phyloP scores from a whole-genome alignment of 2,888 invertebrate species.

The Liopterus haemorrhoidalis region DNA sequence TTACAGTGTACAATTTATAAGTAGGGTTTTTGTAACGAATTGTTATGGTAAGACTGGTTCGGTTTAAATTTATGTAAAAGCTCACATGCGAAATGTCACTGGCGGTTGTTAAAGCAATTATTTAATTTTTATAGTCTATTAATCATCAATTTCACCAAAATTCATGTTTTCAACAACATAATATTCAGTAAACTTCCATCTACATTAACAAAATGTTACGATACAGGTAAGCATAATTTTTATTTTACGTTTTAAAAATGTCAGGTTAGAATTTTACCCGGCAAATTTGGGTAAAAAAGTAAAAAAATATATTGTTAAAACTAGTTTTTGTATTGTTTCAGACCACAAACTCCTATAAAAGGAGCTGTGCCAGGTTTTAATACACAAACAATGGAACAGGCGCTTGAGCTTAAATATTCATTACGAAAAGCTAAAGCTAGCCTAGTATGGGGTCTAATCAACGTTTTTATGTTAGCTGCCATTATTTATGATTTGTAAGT shows the following conservation, averaged over 20 bases:
- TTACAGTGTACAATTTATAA: too few relatives aligned
- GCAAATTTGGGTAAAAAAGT: too few relatives aligned
- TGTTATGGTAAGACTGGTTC: too few relatives aligned
- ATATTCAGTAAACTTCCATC: too few relatives aligned
- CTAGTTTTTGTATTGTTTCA: too few relatives aligned
- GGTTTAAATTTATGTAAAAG: too few relatives aligned
- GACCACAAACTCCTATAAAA: not conserved
- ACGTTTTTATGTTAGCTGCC: constrained; percentile 50
- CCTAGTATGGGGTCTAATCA: constrained; percentile 56
- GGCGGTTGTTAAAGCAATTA: not conserved
- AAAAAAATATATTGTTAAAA: too few relatives aligned
- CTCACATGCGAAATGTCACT: constrained; percentile 4
- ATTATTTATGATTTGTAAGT: constrained; percentile 59
- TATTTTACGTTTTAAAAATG: constrained; percentile 12
- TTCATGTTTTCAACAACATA: too few relatives aligned
- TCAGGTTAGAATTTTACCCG: constrained; percentile 8
- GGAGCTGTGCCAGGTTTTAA: constrained; percentile 11
- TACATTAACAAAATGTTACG: constrained; percentile 9
- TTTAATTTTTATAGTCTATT: not conserved
- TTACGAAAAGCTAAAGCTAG: constrained; percentile 49
- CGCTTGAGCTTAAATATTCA: constrained; percentile 50
- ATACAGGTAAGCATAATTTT: constrained; percentile 16
- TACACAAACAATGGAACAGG: constrained; percentile 50
- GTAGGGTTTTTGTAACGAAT: too few relatives aligned
- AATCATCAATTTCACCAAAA: not conserved